Percentiles rank a stretch among this genome's conserved stretches.
Conservation (phyloP, 2,888 invertebrate genomes). For the Thera britannica region DNA sequence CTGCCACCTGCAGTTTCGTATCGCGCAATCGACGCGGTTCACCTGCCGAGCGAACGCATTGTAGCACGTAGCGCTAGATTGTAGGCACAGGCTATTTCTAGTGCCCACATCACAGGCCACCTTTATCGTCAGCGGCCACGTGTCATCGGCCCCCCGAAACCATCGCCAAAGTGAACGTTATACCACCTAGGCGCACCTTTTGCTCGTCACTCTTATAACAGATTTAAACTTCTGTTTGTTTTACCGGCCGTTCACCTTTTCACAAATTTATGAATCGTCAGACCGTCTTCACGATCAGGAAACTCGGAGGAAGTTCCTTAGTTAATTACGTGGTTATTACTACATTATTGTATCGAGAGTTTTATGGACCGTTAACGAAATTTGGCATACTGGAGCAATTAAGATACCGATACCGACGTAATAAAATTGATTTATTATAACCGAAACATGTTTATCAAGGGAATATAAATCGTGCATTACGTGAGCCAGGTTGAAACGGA, state of each 20-base stretch:
- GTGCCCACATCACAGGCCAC: conserved; percentile 69
- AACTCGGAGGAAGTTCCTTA: conserved; percentile 14
- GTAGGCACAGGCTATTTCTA: conserved; percentile 61
- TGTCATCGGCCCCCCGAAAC: conserved; percentile 63
- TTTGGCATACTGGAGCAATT: conserved; percentile 39
- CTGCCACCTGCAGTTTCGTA: conserved; percentile 52
- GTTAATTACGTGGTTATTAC: conserved; percentile 23
- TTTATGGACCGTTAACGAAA: conserved; percentile 28
- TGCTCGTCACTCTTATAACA: conserved; percentile 25
- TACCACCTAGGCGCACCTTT: conserved; percentile 38
- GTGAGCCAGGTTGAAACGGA: conserved; percentile 51
- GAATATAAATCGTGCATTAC: conserved; percentile 46
- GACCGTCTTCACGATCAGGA: conserved; percentile 20
- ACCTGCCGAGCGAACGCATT: conserved; percentile 62
- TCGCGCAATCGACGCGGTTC: conserved; percentile 57
- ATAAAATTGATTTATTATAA: conserved; percentile 47
- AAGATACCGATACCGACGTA: conserved; percentile 29
- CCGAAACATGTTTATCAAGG: conserved; percentile 48
- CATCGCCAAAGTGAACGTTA: conserved; percentile 51
- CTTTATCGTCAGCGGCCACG: conserved; percentile 68
- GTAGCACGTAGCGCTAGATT: conserved; percentile 44
- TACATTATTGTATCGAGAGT: conserved; percentile 18
- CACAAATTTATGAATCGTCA: conserved; percentile 27
- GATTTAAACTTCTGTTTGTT: conserved; percentile 34
- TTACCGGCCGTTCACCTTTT: conserved; percentile 39